A percentile compares a stretch with the other conserved stretches of the same genome.
phyloP scores from a whole-genome alignment of 2,113 vertebrate species.

The Limanda limanda region DNA sequence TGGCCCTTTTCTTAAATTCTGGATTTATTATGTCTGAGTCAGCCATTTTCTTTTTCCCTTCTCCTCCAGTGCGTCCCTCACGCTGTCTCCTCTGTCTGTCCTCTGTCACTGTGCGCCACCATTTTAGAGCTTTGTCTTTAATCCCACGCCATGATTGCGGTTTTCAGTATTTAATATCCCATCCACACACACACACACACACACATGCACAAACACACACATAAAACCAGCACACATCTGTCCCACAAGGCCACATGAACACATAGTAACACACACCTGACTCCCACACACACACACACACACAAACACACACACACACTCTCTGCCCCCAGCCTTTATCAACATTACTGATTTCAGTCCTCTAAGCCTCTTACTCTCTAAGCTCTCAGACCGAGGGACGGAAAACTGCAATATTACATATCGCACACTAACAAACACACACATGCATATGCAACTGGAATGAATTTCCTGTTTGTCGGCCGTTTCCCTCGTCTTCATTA shows the following conservation, averaged over 20 bases:
- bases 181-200: conserved; percentile 8
- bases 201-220: neutral
- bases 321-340: conserved; percentile 61
- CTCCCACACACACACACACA: conserved; percentile 23
- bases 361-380: conserved; percentile 82
- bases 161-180: conserved; percentile 79
- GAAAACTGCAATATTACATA: conserved; percentile 74
- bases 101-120: conserved; percentile 59
- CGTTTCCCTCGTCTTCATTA: conserved; percentile 64
- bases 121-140: conserved; percentile 81
- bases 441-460: conserved; percentile 34
- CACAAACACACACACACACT: conserved; percentile 5
- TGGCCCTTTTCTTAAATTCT: neutral
- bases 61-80: neutral
- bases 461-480: conserved; percentile 67
- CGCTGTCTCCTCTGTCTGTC: conserved; percentile 24
- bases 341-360: conserved; percentile 75
- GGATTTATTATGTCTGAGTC: neutral
- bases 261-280: conserved; percentile 45
- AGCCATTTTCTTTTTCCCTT: neutral
- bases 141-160: conserved; percentile 77
- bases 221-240: conserved; percentile 52
- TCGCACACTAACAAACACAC: conserved; percentile 32
- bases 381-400: conserved; percentile 77
- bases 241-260: conserved; percentile 42